Evolutionary conservation across 2,888 invertebrate species (phyloP).

Genomic region (Dione juno): DNA sequence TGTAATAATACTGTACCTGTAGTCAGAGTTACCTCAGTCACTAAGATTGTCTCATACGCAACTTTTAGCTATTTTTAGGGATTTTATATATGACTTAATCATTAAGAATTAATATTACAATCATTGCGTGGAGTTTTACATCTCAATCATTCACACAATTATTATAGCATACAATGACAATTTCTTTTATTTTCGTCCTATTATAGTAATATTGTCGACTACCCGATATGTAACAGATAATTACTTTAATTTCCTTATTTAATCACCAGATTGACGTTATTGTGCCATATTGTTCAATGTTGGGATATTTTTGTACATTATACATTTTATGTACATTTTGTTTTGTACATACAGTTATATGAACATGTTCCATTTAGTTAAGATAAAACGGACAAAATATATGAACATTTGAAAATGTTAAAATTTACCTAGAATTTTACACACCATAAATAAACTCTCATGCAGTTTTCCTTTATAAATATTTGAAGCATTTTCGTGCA

Average conservation of each 20-base stretch:
- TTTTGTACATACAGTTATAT: not conserved
- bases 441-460: constrained; percentile 38
- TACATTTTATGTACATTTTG: not conserved
- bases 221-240: not conserved
- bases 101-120: too few relatives aligned
- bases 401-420: constrained; percentile 23
- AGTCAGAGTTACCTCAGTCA: too few relatives aligned
- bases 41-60: too few relatives aligned
- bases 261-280: too few relatives aligned
- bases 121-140: not conserved
- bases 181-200: not conserved
- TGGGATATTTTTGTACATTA: not conserved
- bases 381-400: constrained; percentile 15
- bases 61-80: too few relatives aligned
- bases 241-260: too few relatives aligned
- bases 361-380: constrained; percentile 13
- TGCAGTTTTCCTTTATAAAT: constrained; percentile 37
- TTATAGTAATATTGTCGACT: not conserved
- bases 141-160: too few relatives aligned
- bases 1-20: too few relatives aligned
- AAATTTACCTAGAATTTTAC: constrained; percentile 35
- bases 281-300: too few relatives aligned
- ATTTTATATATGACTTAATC: not conserved
- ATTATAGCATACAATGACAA: not conserved
- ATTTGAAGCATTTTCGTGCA: constrained; percentile 42